Percentiles rank a stretch among this genome's conserved stretches.
Evolutionary conservation across 92 coral and sea anemone species (phyloP).

Genomic region (Plumapathes pennacea): DNA sequence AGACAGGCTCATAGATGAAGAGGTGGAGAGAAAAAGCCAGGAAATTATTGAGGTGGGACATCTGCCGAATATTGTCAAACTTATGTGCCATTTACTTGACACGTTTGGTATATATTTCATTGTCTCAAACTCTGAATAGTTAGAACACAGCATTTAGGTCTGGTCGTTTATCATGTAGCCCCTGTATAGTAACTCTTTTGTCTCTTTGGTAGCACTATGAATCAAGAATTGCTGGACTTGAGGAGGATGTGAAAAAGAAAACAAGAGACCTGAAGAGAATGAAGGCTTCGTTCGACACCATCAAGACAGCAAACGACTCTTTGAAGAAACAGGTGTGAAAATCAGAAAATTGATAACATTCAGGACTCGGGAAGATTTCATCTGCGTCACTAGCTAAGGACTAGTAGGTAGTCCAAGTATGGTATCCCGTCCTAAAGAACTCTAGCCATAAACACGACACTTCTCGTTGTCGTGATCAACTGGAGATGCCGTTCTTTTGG

Average conservation of each 20-base stretch:
- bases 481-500: no score
- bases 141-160: no score
- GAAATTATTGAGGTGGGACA: conserved; percentile 67
- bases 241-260: conserved; percentile 75
- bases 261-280: conserved; percentile 82
- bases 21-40: conserved; percentile 72
- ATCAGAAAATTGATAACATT: no score
- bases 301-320: conserved; percentile 88
- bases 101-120: no score
- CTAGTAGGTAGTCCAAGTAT: no score
- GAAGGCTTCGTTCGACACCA: conserved; percentile 91
- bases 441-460: no score
- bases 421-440: no score
- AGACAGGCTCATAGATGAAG: conserved; percentile 78
- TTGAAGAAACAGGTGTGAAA: conserved; percentile 80
- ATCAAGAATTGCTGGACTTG: conserved; percentile 59
- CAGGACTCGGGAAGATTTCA: not conserved
- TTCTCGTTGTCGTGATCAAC: no score
- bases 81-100: not conserved
- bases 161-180: no score
- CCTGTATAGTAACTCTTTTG: not conserved
- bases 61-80: not conserved
- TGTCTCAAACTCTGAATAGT: no score
- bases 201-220: conserved; percentile 66
- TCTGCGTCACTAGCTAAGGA: no score